Conservation (phyloP, 2,797 vertebrate genomes). For the Paramormyrops hopkinsi region DNA sequence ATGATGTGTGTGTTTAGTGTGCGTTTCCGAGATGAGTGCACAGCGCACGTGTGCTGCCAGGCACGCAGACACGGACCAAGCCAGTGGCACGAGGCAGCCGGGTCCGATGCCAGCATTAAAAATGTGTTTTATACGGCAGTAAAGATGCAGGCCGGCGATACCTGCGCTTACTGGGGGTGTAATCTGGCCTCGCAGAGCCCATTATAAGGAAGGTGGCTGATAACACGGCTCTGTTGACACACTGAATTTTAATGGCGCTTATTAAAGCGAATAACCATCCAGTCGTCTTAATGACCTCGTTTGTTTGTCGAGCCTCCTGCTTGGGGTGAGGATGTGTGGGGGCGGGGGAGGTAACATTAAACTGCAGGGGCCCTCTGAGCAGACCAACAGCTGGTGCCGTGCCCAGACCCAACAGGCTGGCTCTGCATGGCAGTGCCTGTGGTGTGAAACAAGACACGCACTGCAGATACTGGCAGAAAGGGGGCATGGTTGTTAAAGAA, state of each 20-base stretch:
- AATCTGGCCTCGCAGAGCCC: conserved; percentile 9
- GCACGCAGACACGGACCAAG: neutral
- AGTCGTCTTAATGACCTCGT: conserved; percentile 16
- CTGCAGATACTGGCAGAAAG: neutral
- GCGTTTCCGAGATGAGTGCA: neutral
- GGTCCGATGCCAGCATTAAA: neutral
- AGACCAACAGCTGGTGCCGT: neutral
- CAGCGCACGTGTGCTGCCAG: neutral
- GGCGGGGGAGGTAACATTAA: neutral
- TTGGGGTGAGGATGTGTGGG: neutral
- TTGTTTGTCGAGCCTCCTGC: neutral
- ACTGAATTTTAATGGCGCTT: conserved; percentile 13
- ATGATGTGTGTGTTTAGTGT: neutral
- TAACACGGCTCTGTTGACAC: conserved; percentile 3
- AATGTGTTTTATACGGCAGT: neutral
- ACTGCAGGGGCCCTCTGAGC: neutral
- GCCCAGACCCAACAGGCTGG: neutral
- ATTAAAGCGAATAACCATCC: conserved; percentile 12
- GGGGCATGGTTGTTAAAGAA: neutral
- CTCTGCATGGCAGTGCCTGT: neutral
- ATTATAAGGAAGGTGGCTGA: neutral
- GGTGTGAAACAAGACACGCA: neutral
- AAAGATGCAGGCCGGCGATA: conserved; percentile 1
- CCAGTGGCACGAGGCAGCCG: neutral
- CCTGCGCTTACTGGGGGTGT: neutral